Evolutionary conservation across 35 echinoderm and acorn worm species (phyloP), one percentile per base, ranked within the genome.

Genomic region (Ophioderma brevispina): DNA sequence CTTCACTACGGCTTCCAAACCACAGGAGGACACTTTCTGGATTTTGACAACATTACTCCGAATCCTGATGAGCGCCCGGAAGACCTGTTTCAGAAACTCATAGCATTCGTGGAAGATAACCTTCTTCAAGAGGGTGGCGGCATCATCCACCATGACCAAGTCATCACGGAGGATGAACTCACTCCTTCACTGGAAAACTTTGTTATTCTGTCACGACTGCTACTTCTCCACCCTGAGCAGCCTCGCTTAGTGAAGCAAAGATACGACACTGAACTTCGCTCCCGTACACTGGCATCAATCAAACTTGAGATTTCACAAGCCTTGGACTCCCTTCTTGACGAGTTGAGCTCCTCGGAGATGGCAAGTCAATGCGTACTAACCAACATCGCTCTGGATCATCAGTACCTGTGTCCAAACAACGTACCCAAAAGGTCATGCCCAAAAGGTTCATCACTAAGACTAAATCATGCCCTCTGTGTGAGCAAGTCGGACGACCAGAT

Each of bases 301-400:
- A 91, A 91, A 86, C 55, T 82, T 13, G 89, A 91, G 78, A 91
- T 91, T 32, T 91, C 89, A 15, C 89, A 91, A 52, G 82, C 89
- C 37, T 36, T 91, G 31, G 59, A 40, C 46, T 36, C 32, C 11
- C 56, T 70, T 1, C 43, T 19, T 2, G 56, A 86, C 1, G 38
- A 63, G 15, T 13, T 86, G 23, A 35, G 76, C 32, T 63, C 38
- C 5, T 77, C 55, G 8, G 34, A 35, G 23, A 37, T 23, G 6
- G 34, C 46, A 36, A 21, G 64, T 41, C 37, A 5, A 40, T 37
- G 30, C 37, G 13, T 31, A 37, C 35, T 31, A 83, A 6, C 31
- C 37, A 41, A 13, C 23, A 13, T 83, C 18, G 42, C 0, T 17
- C 23, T 8, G 13, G 39, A 34, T 30, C 1, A 18, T 19, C 43